These are phyloP conservation scores for Hesperia comma DNA, from an alignment of 2,888 invertebrate species.

Conservation along the genomic window DNA sequence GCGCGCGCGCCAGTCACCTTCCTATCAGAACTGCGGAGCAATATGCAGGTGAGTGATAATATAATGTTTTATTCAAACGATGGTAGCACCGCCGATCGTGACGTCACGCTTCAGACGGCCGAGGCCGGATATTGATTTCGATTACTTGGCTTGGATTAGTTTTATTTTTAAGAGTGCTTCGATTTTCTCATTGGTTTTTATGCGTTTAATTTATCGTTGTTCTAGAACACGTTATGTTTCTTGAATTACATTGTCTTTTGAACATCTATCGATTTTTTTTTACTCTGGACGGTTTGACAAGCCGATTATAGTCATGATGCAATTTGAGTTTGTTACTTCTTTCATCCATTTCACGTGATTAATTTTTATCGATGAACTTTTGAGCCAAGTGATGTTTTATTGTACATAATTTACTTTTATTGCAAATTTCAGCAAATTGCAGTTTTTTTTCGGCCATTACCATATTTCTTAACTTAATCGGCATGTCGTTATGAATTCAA, in stretches of 20 bases:
- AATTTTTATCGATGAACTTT: neutral
- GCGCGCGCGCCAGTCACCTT: conserved; percentile 97
- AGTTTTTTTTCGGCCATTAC: conserved; percentile 30
- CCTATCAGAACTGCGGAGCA: conserved; percentile 94
- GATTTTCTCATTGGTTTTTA: neutral
- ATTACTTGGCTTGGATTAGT: conserved; percentile 11
- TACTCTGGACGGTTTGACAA: neutral
- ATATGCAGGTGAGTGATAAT: conserved; percentile 88
- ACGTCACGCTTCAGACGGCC: neutral
- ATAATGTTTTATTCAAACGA: conserved; percentile 15
- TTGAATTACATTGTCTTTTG: neutral
- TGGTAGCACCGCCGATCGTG: neutral
- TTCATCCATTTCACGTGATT: neutral
- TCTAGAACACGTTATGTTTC: neutral
- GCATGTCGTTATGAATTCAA: neutral
- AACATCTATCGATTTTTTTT: neutral
- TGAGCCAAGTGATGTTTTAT: conserved; percentile 9
- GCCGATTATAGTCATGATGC: neutral
- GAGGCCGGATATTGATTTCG: neutral
- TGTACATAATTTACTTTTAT: conserved; percentile 9
- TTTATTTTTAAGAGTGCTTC: neutral
- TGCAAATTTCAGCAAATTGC: conserved; percentile 18
- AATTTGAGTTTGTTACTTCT: too few relatives aligned
- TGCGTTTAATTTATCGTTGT: neutral
- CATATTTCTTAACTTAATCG: neutral